These are phyloP conservation scores for Polietes domitor DNA, from an alignment of 2,888 invertebrate species.

Conservation along the genomic window DNA sequence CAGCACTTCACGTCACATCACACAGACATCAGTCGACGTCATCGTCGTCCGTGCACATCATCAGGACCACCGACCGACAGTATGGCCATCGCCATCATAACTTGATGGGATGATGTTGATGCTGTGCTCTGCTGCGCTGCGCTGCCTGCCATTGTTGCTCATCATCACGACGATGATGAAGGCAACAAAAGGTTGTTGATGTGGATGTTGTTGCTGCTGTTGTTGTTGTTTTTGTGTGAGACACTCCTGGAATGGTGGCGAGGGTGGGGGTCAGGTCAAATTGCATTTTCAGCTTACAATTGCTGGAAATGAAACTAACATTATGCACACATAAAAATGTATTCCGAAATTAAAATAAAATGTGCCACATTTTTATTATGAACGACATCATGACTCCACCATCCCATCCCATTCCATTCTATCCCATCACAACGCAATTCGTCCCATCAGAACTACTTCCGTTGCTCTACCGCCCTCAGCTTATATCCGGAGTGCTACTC, in stretches of 20 bases:
- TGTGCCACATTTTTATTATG: conserved; percentile 66
- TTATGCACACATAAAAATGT: conserved; percentile 33
- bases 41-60: conserved; percentile 57
- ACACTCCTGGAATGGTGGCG: not conserved
- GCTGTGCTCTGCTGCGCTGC: too few relatives aligned
- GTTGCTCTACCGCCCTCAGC: not conserved
- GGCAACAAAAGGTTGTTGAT: conserved; percentile 33
- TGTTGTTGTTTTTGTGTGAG: not conserved
- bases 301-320: conserved; percentile 44
- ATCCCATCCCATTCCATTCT: not conserved
- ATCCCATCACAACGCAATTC: not conserved
- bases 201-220: not conserved
- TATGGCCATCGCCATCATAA: conserved; percentile 58
- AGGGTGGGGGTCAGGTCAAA: conserved; percentile 30
- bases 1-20: conserved; percentile 38
- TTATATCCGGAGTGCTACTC: conserved; percentile 45
- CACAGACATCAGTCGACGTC: conserved; percentile 56
- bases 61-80: not conserved
- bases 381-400: conserved; percentile 48
- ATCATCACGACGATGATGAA: not conserved
- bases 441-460: conserved; percentile 6
- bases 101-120: conserved; percentile 26
- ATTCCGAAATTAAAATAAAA: conserved; percentile 64
- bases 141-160: conserved; percentile 4
- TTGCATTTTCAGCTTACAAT: conserved; percentile 59